Percentiles rank a stretch among this genome's conserved stretches.
Evolutionary conservation across 35 echinoderm and acorn worm genomes (phyloP).

Genomic region (Apostichopus californicus): DNA sequence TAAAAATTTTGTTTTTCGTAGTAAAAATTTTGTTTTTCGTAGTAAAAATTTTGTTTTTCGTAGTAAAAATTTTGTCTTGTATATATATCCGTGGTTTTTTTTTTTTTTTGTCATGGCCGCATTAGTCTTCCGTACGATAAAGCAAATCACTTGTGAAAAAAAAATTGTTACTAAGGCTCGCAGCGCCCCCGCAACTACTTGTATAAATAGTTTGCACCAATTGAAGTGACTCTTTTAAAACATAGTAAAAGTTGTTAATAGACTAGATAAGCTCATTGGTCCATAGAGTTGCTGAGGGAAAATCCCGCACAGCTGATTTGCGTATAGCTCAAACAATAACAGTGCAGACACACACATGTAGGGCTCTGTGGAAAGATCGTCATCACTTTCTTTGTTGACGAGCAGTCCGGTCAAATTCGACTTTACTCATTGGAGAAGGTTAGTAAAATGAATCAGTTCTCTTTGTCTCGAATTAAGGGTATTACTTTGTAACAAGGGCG

Average conservation of each 20-base stretch:
- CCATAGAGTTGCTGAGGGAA: background rate
- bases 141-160: background rate
- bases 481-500: too few relatives aligned
- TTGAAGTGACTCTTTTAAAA: background rate
- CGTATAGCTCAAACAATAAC: conserved; percentile 7
- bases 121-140: too few relatives aligned
- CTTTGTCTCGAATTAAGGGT: background rate
- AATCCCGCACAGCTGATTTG: conserved; percentile 35
- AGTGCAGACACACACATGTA: conserved; percentile 7
- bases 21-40: too few relatives aligned
- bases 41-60: too few relatives aligned
- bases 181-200: background rate
- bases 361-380: background rate
- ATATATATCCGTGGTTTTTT: too few relatives aligned
- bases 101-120: too few relatives aligned
- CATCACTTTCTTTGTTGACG: background rate
- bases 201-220: conserved; percentile 8
- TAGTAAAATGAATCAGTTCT: background rate
- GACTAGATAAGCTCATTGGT: background rate
- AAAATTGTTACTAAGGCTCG: conserved; percentile 24
- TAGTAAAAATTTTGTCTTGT: too few relatives aligned
- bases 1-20: too few relatives aligned
- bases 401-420: background rate
- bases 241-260: background rate
- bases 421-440: background rate